Evolutionary conservation across 2,797 vertebrate genomes (phyloP).

Genomic region (Spinibarbus caldwelli): DNA sequence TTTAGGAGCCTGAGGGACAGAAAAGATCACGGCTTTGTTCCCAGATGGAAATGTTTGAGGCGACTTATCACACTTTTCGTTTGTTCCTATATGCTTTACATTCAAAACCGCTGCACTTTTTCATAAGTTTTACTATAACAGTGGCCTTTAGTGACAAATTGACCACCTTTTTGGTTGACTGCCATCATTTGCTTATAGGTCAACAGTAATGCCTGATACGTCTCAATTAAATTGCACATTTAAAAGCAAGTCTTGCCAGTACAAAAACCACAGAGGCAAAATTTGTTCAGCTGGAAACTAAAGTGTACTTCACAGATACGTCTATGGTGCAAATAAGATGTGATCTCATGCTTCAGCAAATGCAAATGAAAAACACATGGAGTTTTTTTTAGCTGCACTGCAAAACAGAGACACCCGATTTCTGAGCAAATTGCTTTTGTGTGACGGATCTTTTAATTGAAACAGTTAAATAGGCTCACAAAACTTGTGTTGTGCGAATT

Average conservation of each 20-base stretch:
- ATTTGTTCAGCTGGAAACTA: not conserved
- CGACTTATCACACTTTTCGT: conserved; percentile 1
- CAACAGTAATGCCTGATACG: not conserved
- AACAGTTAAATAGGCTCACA: not conserved
- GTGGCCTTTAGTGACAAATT: not conserved
- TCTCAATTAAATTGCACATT: not conserved
- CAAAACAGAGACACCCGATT: not conserved
- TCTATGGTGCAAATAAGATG: conserved; percentile 1
- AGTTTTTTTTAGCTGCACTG: not conserved
- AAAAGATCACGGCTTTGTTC: not conserved
- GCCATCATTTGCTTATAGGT: conserved; percentile 34
- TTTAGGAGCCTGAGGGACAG: not conserved
- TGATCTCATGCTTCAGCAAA: conserved; percentile 10
- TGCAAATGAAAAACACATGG: conserved; percentile 3
- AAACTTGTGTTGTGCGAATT: not conserved
- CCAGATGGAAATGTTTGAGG: not conserved
- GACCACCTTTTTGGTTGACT: not conserved
- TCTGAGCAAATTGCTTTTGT: too few species aligned
- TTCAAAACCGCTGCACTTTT: not conserved
- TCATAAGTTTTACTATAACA: not conserved
- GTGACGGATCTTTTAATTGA: not conserved
- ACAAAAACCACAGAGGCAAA: not conserved
- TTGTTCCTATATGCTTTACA: not conserved
- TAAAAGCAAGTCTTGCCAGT: not conserved
- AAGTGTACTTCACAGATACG: not conserved